Percentiles rank a stretch among this genome's conserved stretches.
These are phyloP conservation scores for Cepaea nemoralis DNA, from an alignment of 1,140 invertebrate genomes.

Conservation along the genomic window DNA sequence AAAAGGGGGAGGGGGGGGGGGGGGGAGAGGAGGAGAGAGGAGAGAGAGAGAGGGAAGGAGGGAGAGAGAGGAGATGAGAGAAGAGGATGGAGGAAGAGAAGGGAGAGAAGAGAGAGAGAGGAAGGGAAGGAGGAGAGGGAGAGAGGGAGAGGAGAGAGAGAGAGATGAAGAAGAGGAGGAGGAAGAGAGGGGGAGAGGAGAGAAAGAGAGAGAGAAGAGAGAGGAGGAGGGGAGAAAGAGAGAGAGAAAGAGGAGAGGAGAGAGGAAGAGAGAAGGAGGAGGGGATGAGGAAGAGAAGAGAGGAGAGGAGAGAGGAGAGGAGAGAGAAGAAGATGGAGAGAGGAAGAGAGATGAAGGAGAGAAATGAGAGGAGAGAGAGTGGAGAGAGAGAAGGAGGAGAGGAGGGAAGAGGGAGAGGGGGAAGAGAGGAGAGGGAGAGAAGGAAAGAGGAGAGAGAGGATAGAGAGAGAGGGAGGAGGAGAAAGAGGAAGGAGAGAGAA, in stretches of 20 bases:
- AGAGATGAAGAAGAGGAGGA: not conserved
- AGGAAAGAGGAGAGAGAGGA: not conserved
- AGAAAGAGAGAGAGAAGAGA: constrained; percentile 25
- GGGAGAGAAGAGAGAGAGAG: too few relatives aligned
- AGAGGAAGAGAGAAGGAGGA: not conserved
- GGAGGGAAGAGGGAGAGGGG: not conserved
- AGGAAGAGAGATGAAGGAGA: constrained; percentile 18
- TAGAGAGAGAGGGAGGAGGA: too few relatives aligned
- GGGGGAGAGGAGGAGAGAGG: too few relatives aligned
- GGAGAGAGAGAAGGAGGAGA: constrained; percentile 11
- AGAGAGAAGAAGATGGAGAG: not conserved
- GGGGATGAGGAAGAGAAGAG: too few relatives aligned
- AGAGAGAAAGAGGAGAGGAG: constrained; percentile 14
- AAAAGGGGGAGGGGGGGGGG: too few relatives aligned
- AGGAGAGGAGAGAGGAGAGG: not conserved
- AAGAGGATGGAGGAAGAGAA: too few relatives aligned
- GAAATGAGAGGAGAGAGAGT: too few relatives aligned
- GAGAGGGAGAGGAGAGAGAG: not conserved
- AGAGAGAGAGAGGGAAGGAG: too few relatives aligned
- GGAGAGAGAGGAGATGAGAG: too few relatives aligned
- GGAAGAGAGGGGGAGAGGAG: not conserved
- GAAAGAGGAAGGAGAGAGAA: constrained; percentile 8
- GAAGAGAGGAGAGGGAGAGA: not conserved
- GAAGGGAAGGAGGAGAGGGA: too few relatives aligned
- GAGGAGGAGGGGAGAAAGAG: constrained; percentile 18